Base-by-base conservation (phyloP, 2,113 vertebrate species). In the Anguilla rostrata region DNA sequence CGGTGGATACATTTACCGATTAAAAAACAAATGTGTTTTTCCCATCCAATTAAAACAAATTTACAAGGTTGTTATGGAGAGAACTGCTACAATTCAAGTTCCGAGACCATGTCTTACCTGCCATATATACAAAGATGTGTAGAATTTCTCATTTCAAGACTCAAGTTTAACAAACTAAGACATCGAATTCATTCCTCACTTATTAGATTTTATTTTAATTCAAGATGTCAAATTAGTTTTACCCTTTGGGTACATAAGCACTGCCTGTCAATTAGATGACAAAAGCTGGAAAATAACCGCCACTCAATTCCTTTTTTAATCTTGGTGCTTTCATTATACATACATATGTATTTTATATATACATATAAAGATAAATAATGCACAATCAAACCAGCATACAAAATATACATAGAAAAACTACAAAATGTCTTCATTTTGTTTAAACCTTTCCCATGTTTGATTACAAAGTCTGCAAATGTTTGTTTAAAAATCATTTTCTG, bases 361-460 rank as follows among this genome's bases (percentile, higher is more conserved):
- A 88, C 66, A 89, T 79, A 78, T 78, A 85, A 78, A 88, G 81
- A 90, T 78, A 81, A 78, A 57, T 86, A 63, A 83, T 89, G 84
- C 87, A 63, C 87, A 87, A 86, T 82, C 85, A 86, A 46, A 86
- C 86, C 83, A 63, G n/a, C 88, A 90, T 91, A 87, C 89, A 93
- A 94, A 93, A 93, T 90, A 88, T 87, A 86, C 84, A 84, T 87
- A 83, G 85, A 91, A 91, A 89, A 93, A 87, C 89, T 87, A 88
- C 66, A 89, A 87, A 82, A 39, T 81, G 41, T 85, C 66, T 26
- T n/a, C 39, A 83, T 66, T 83, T 87, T 89, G 29, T 84, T 91
- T 81, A 46, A 88, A 57, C 49, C 90, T 81, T 86, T 86, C 83
- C 82, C 85, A 88, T 89, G 26, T 86, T 87, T 85, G 20, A 86